Conservation (phyloP, 2,797 vertebrate species). For the Botia almorhae region DNA sequence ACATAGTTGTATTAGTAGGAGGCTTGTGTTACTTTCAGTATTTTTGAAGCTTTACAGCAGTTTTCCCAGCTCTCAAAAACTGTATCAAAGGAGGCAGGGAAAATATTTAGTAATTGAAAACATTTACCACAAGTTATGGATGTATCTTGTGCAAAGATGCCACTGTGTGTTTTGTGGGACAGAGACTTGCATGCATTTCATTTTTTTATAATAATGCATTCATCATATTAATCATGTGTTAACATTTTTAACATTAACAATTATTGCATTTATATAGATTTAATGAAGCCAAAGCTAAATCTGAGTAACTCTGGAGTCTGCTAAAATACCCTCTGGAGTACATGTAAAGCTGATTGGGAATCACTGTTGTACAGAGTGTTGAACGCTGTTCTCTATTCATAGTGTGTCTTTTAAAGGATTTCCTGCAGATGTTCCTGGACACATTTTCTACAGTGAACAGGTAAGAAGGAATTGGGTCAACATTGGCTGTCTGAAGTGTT, state of each 20-base stretch:
- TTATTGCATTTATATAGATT: background rate
- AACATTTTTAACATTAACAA: background rate
- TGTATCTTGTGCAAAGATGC: background rate
- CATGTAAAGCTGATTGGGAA: background rate
- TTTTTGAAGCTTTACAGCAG: background rate
- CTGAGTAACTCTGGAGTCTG: background rate
- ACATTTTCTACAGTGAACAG: constrained; percentile 82
- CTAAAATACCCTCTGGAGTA: background rate
- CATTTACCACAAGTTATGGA: background rate
- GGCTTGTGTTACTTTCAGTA: background rate
- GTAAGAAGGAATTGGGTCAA: constrained; percentile 74
- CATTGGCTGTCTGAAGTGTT: background rate
- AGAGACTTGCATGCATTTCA: background rate
- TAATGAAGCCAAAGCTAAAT: background rate
- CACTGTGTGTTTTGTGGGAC: background rate
- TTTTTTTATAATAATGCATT: background rate
- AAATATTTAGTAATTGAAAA: background rate
- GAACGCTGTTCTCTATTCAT: background rate
- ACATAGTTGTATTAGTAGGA: background rate
- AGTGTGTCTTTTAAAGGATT: constrained; percentile 81
- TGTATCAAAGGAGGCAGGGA: background rate
- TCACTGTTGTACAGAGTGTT: background rate
- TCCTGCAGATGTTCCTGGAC: constrained; percentile 88
- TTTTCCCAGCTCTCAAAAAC: background rate
- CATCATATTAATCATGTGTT: background rate